phyloP scores from a whole-genome alignment of 2,888 invertebrate species.

The Onthophagus sagittarius region DNA sequence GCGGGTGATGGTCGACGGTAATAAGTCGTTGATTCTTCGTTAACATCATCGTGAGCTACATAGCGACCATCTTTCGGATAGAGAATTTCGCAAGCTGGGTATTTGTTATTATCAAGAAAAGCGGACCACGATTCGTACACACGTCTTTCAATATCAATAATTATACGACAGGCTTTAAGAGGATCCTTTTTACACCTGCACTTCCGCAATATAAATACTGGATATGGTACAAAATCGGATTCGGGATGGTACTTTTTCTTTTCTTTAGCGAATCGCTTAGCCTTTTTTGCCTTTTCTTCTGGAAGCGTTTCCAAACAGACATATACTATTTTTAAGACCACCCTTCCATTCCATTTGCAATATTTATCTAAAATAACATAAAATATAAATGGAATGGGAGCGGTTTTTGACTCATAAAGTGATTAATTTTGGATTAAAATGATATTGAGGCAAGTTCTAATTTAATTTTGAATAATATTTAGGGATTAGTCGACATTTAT shows the following conservation, averaged over 20 bases:
- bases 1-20: background rate
- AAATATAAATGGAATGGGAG: background rate
- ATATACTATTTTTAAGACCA: conserved; percentile 26
- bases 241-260: conserved; percentile 15
- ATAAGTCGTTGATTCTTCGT: background rate
- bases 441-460: too few species aligned
- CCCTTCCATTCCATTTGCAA: conserved; percentile 25
- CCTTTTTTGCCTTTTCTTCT: conserved; percentile 29
- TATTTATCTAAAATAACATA: conserved; percentile 17
- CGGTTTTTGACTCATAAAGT: background rate
- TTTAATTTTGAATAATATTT: too few species aligned
- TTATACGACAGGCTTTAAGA: conserved; percentile 39
- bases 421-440: too few species aligned
- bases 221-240: conserved; percentile 38
- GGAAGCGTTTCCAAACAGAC: conserved; percentile 37
- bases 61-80: conserved; percentile 53
- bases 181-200: conserved; percentile 34
- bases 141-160: conserved; percentile 47
- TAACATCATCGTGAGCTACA: background rate
- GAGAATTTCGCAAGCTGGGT: conserved; percentile 54
- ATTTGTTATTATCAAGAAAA: conserved; percentile 53
- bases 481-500: too few species aligned
- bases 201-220: conserved; percentile 38
- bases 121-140: conserved; percentile 55
- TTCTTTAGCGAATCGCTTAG: background rate